A percentile compares a stretch with the other conserved stretches of the same genome.
phyloP scores from a whole-genome alignment of 1,140 invertebrate genomes.

The Brachionus paranguensis region DNA sequence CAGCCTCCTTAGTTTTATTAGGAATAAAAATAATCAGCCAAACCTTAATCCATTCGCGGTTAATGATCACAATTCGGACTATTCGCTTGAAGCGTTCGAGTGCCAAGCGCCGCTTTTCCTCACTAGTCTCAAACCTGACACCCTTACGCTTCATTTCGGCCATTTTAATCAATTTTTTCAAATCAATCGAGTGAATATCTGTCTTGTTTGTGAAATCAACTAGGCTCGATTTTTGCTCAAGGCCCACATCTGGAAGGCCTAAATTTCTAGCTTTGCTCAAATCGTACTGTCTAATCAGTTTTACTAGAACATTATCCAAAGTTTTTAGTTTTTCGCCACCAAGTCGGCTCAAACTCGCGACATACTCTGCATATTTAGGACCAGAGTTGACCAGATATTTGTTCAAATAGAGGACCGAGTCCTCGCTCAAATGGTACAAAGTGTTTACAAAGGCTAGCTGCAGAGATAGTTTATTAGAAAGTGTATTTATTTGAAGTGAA shows the following conservation, averaged over 20 bases:
- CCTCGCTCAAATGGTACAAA: neutral
- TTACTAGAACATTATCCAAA: neutral
- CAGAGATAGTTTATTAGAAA: neutral
- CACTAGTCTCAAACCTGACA: neutral
- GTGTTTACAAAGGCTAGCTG: neutral
- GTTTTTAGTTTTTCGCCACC: neutral
- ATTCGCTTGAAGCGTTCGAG: neutral
- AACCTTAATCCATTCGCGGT: conserved; percentile 7
- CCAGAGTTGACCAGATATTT: neutral
- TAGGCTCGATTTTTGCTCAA: neutral
- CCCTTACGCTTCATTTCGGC: conserved; percentile 5
- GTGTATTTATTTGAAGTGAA: neutral
- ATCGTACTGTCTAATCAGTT: neutral
- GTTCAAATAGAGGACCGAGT: neutral
- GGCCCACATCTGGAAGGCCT: neutral
- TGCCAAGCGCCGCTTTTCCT: conserved; percentile 8
- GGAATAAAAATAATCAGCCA: too few species aligned
- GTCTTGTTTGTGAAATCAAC: neutral
- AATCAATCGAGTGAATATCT: neutral
- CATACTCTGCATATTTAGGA: neutral
- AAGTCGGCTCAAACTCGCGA: neutral
- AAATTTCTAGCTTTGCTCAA: neutral
- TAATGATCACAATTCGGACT: conserved; percentile 8
- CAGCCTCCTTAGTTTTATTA: too few species aligned
- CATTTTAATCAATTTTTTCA: conserved; percentile 19